A percentile compares a stretch with the other conserved stretches of the same genome.
Conservation (phyloP, 2,888 invertebrate genomes). For the Galerucella nymphaeae region DNA sequence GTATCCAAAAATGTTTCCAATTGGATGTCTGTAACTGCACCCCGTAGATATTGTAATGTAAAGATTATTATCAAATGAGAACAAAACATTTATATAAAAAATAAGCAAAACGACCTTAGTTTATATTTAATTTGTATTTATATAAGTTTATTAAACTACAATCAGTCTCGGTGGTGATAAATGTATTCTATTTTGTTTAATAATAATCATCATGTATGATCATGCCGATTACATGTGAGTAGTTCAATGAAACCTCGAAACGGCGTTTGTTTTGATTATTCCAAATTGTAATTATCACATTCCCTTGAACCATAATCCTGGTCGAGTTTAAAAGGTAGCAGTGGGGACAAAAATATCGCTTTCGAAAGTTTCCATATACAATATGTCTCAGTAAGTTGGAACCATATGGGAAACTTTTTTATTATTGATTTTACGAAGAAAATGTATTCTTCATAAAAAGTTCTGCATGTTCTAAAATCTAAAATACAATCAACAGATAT, state of each 20-base stretch:
- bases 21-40: background rate
- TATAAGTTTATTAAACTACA: slow-evolving; percentile 19
- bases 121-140: slow-evolving; percentile 12
- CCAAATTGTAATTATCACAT: slow-evolving; percentile 10
- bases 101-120: slow-evolving; percentile 8
- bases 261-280: slow-evolving; percentile 19
- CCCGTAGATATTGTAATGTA: background rate
- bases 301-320: background rate
- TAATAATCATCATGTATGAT: slow-evolving; percentile 31
- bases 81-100: background rate
- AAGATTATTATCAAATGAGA: background rate
- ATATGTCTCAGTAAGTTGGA: too few species aligned
- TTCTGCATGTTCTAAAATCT: too few species aligned
- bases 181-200: slow-evolving; percentile 28
- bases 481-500: too few species aligned
- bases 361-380: too few species aligned
- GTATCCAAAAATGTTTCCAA: background rate
- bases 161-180: slow-evolving; percentile 12
- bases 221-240: slow-evolving; percentile 32
- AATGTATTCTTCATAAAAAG: too few species aligned
- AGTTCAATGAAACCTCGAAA: slow-evolving; percentile 29
- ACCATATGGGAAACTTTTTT: too few species aligned
- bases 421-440: too few species aligned
- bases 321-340: too few species aligned
- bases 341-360: too few species aligned